A percentile compares a stretch with the other conserved stretches of the same genome.
Evolutionary conservation across 2,797 vertebrate genomes (phyloP).

Genomic region (Gephyroberyx darwinii): DNA sequence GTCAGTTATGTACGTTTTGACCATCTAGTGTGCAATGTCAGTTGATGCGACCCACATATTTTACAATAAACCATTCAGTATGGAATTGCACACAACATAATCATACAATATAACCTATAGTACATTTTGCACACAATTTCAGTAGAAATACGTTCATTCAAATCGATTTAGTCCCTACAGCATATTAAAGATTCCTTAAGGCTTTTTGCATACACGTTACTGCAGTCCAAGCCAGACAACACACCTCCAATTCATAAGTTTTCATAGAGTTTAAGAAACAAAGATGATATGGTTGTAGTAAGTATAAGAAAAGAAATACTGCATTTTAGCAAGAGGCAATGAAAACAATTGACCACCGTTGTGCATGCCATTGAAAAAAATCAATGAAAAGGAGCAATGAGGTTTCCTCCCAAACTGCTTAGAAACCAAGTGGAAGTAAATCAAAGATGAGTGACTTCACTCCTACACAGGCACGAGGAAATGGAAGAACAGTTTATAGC

Average conservation of each 20-base stretch:
- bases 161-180: slow-evolving; percentile 62
- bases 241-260: slow-evolving; percentile 36
- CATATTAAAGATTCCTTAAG: slow-evolving; percentile 70
- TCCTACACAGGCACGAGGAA: slow-evolving; percentile 75
- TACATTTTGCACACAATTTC: slow-evolving; percentile 66
- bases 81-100: slow-evolving; percentile 53
- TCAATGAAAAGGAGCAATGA: slow-evolving; percentile 40
- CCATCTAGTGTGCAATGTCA: slow-evolving; percentile 69
- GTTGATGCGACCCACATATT: slow-evolving; percentile 61
- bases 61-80: slow-evolving; percentile 67
- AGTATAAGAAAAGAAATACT: slow-evolving; percentile 57
- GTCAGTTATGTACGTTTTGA: slow-evolving; percentile 51
- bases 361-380: slow-evolving; percentile 43
- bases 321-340: slow-evolving; percentile 62
- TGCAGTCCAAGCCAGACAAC: slow-evolving; percentile 71
- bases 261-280: slow-evolving; percentile 54
- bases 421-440: slow-evolving; percentile 36
- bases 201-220: slow-evolving; percentile 71
- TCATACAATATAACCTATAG: slow-evolving; percentile 55
- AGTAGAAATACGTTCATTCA: slow-evolving; percentile 65
- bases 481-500: slow-evolving; percentile 75
- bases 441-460: slow-evolving; percentile 46
- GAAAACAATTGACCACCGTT: slow-evolving; percentile 38
- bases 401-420: slow-evolving; percentile 43
- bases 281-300: slow-evolving; percentile 57